phyloP scores from a whole-genome alignment of 2,113 vertebrate species.

The Phalacrocorax carbo region DNA sequence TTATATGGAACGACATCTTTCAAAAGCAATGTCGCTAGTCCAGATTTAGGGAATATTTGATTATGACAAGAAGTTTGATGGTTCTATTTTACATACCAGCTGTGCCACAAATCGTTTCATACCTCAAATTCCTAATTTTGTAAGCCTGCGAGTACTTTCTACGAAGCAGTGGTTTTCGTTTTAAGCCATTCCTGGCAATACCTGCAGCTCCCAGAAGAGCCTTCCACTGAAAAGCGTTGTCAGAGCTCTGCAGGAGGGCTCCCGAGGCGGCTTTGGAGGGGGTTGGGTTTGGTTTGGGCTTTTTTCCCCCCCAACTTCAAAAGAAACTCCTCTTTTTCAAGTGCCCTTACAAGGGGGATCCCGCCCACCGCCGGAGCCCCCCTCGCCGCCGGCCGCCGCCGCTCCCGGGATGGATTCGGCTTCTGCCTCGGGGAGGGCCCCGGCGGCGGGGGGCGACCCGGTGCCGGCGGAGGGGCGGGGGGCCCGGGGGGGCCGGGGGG shows the following conservation, averaged over 20 bases:
- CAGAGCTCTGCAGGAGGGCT: neutral
- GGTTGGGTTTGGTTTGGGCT: neutral
- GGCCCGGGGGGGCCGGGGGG: too few species aligned
- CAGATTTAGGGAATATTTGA: slow-evolving; percentile 42
- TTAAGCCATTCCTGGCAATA: neutral
- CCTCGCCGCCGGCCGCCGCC: neutral
- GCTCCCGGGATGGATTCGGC: neutral
- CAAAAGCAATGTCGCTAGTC: slow-evolving; percentile 65
- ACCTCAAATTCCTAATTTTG: neutral
- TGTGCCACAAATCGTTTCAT: slow-evolving; percentile 32
- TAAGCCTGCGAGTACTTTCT: neutral
- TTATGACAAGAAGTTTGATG: slow-evolving; percentile 66
- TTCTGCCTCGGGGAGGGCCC: neutral
- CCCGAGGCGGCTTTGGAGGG: neutral
- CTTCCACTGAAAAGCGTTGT: neutral
- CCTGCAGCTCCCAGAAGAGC: neutral
- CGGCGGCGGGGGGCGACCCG: neutral
- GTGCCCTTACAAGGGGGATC: neutral
- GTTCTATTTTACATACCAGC: slow-evolving; percentile 56
- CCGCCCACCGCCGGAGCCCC: neutral
- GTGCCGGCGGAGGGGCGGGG: neutral
- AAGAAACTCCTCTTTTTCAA: neutral
- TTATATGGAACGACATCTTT: slow-evolving; percentile 75
- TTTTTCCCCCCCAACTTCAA: neutral
- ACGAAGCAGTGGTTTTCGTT: neutral